Percentiles rank a stretch among this genome's conserved stretches.
Conservation (phyloP, 2,113 vertebrate genomes). For the Mesembrinibis cayennensis region DNA sequence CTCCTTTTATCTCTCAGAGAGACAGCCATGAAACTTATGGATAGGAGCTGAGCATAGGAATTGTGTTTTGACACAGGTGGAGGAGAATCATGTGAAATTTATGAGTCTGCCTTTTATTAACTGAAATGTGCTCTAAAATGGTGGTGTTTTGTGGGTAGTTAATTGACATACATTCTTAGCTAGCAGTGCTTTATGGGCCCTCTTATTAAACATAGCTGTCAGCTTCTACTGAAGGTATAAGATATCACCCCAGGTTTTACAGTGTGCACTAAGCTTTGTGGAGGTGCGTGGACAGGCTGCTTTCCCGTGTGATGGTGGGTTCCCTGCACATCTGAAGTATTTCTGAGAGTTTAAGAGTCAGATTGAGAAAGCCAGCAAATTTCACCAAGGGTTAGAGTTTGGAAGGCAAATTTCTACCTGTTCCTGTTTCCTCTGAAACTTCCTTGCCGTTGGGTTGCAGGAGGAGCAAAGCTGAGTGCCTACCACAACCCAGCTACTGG, state of each 20-base stretch:
- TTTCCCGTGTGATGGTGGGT: not conserved
- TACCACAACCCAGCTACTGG: not conserved
- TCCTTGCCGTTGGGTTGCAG: not conserved
- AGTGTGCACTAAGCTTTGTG: rapidly evolving
- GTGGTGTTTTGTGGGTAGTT: not conserved
- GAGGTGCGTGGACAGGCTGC: not conserved
- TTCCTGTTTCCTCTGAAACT: not conserved
- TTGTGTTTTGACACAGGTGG: not conserved
- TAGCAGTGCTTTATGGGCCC: not conserved
- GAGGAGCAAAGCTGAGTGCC: not conserved
- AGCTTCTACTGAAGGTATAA: not conserved
- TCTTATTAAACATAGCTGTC: not conserved
- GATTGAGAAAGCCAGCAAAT: not conserved
- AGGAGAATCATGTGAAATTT: not conserved
- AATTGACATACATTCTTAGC: not conserved
- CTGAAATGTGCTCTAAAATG: not conserved
- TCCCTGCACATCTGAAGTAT: not conserved
- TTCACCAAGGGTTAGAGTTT: rapidly evolving
- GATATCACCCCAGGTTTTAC: not conserved
- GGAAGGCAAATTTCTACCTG: not conserved
- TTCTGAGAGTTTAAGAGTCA: not conserved
- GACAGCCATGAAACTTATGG: not conserved
- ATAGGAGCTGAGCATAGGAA: not conserved
- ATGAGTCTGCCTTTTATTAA: not conserved
- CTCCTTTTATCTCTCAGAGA: not conserved